Conservation (phyloP, 1,140 invertebrate species). For the Colletes latitarsis region DNA sequence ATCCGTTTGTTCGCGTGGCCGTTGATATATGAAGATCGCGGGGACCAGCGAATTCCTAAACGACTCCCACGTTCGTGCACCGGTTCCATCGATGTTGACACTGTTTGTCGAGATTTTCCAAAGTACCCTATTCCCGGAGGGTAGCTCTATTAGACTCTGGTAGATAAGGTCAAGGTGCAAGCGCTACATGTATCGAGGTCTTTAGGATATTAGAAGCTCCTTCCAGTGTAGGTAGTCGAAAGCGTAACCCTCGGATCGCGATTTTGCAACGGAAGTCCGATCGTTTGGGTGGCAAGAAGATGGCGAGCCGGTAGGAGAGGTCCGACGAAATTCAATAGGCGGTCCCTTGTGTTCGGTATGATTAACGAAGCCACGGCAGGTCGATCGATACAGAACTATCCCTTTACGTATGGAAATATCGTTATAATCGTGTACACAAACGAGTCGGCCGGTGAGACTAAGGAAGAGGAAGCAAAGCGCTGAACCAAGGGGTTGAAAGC, state of each 20-base stretch:
- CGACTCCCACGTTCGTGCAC: neutral
- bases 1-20: conserved; percentile 44
- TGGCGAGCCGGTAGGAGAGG: neutral
- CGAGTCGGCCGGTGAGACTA: conserved; percentile 64
- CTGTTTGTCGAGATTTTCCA: too few species aligned
- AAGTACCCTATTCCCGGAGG: too few species aligned
- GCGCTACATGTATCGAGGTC: too few species aligned
- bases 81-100: too few species aligned
- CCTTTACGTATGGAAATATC: conserved; percentile 53
- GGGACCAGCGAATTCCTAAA: too few species aligned
- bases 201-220: too few species aligned
- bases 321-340: conserved; percentile 27
- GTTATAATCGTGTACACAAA: conserved; percentile 61
- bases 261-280: neutral
- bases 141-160: too few species aligned
- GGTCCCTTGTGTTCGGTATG: neutral
- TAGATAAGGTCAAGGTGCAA: too few species aligned
- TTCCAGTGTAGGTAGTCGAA: too few species aligned
- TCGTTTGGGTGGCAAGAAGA: neutral
- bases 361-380: conserved; percentile 12
- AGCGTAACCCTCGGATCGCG: neutral
- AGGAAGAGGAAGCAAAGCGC: conserved; percentile 59
- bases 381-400: conserved; percentile 44
- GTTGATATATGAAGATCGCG: conserved; percentile 67
- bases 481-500: conserved; percentile 70